Conservation (phyloP, 2,113 vertebrate species). For the Eubucco bourcierii region DNA sequence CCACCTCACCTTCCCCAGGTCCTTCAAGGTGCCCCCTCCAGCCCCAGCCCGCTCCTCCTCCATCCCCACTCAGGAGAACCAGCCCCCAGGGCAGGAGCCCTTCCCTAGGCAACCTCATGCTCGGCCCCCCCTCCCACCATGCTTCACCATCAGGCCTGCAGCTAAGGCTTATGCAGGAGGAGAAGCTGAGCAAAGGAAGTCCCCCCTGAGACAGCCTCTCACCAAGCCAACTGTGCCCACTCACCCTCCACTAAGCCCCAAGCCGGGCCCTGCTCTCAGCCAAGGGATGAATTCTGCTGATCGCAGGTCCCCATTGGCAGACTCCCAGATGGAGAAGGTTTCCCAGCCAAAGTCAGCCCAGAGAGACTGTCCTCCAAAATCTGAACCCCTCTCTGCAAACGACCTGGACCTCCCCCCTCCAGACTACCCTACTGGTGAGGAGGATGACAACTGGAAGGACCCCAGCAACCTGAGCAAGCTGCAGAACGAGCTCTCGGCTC, state of each 20-base stretch:
- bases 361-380: not conserved
- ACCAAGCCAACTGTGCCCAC: not conserved
- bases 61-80: conserved; percentile 59
- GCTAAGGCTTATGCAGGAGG: not conserved
- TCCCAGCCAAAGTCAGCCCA: not conserved
- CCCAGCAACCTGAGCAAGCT: conserved; percentile 69
- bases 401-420: conserved; percentile 57
- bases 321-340: not conserved
- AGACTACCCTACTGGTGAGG: not conserved
- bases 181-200: not conserved
- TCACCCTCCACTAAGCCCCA: not conserved
- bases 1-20: conserved; percentile 75
- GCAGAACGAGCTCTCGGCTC: conserved; percentile 67
- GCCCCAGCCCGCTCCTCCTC: conserved; percentile 77
- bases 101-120: conserved; percentile 17
- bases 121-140: conserved; percentile 59
- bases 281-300: rapidly evolving
- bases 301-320: rapidly evolving
- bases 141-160: conserved; percentile 52
- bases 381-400: not conserved
- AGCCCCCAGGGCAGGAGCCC: not conserved
- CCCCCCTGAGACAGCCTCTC: rapidly evolving
- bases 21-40: conserved; percentile 76
- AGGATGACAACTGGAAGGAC: conserved; percentile 67
- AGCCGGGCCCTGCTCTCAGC: not conserved